A percentile compares a stretch with the other conserved stretches of the same genome.
Conservation (phyloP, 2,888 invertebrate species). For the Spisula solida region DNA sequence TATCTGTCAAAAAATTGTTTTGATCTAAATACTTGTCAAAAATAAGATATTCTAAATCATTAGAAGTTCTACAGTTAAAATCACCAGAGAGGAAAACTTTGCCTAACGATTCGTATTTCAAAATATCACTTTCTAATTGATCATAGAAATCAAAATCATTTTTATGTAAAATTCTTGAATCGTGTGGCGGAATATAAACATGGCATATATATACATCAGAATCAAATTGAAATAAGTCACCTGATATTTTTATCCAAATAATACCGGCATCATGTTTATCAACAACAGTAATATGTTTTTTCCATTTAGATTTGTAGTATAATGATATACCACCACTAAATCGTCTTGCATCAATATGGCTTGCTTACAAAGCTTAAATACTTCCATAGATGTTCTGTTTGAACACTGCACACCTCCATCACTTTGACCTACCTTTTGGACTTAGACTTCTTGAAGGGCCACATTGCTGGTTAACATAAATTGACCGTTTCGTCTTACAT, state of each 20-base stretch:
- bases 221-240: background rate
- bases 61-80: constrained; percentile 13
- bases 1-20: background rate
- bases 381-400: no score
- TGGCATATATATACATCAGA: background rate
- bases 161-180: background rate
- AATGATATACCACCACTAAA: constrained; percentile 16
- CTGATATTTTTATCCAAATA: background rate
- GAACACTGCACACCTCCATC: no score
- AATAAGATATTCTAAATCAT: background rate
- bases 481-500: no score
- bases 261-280: constrained; percentile 16
- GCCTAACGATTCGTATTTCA: background rate
- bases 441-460: no score
- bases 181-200: constrained; percentile 11
- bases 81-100: background rate
- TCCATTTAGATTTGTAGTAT: background rate
- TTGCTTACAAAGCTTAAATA: no score
- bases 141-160: background rate
- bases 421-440: no score
- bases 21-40: background rate
- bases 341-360: no score
- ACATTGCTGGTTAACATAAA: no score
- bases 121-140: background rate
- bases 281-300: background rate